These are phyloP conservation scores for Lytechinus pictus DNA, from an alignment of 35 echinoderm and acorn worm species.

Conservation along the genomic window DNA sequence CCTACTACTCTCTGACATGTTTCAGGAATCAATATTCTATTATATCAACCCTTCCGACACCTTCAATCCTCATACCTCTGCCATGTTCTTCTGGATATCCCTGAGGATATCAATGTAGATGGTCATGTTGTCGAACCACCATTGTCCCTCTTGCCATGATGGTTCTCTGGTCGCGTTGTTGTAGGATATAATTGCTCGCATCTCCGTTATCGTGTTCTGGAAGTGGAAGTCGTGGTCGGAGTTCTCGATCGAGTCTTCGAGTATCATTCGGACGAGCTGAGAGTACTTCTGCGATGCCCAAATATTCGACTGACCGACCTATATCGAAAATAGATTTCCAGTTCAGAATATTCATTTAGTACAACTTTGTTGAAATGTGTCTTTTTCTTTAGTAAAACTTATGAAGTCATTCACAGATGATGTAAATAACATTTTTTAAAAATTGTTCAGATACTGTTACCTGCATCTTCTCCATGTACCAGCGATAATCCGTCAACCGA, in stretches of 20 bases:
- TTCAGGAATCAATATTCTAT: no score
- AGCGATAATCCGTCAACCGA: slow-evolving; percentile 64
- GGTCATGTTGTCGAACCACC: slow-evolving; percentile 94
- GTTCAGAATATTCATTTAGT: neutral
- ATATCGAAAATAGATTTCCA: neutral
- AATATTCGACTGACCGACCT: slow-evolving; percentile 77
- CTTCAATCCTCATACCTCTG: slow-evolving; percentile 32
- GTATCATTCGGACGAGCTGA: slow-evolving; percentile 57
- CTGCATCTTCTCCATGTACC: slow-evolving; percentile 90
- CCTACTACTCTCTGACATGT: no score
- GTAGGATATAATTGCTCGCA: slow-evolving; percentile 65
- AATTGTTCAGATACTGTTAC: neutral
- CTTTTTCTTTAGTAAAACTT: no score
- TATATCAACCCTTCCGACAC: no score
- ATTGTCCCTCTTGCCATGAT: slow-evolving; percentile 79
- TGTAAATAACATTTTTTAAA: neutral
- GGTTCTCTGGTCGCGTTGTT: slow-evolving; percentile 67
- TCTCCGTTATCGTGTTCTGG: slow-evolving; percentile 58
- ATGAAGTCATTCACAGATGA: no score
- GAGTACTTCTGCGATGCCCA: slow-evolving; percentile 81
- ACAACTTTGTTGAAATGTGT: neutral
- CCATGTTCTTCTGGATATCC: slow-evolving; percentile 79
- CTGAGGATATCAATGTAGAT: slow-evolving; percentile 84
- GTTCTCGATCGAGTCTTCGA: slow-evolving; percentile 60
- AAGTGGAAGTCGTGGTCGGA: slow-evolving; percentile 55